Evolutionary conservation across 1,140 invertebrate species (phyloP), one percentile per base, ranked within the genome.

Genomic region (Mycetomoellerius zeteki): DNA sequence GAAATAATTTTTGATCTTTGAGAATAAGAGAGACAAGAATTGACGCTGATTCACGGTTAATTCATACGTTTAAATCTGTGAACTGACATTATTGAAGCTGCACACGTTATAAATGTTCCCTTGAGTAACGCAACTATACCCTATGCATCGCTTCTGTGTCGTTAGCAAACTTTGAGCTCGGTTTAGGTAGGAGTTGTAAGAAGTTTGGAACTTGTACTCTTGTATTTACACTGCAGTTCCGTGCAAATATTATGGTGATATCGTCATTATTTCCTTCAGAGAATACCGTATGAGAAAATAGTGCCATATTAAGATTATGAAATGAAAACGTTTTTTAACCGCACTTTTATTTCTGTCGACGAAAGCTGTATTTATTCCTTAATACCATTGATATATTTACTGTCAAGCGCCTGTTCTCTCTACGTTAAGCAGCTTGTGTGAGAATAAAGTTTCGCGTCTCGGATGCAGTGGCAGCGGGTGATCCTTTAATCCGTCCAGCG

Each of bases 401-500:
- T 24, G 80, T 75, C 80, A 50, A 50, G 54, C 80, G 47, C 37
- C 27, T 75, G 80, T 84, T 84, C 80, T 60, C 69, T 47, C 80
- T 33, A 21, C 54, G 69, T 30, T 84, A 84, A 84, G 80, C 67
- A 84, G 80, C 80, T 84, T 84, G 80, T 21, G 80, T 73, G 80
- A 75, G 72, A 84, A 84, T 84, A 84, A 84, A 84, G 80, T 84
- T 84, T 73, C 80, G 43, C 80, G 69, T 84, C 5, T n/a, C 67
- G 72, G 43, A n/a, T 58, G 62, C 82, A 65, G 21, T 27, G 54
- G 7, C 21, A 58, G 16, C 21, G 56, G 62, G 88, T 89, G 76
- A 76, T 89, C 85, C 88, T 80, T 81, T 77, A 89, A 89, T 78
- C 77, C 73, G 82, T 69, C 67, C 62, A 30, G 27, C 19, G 33